A percentile compares a stretch with the other conserved stretches of the same genome.
These are phyloP conservation scores for Poeciliopsis occidentalis DNA, from an alignment of 2,113 vertebrate species.

Conservation along the genomic window DNA sequence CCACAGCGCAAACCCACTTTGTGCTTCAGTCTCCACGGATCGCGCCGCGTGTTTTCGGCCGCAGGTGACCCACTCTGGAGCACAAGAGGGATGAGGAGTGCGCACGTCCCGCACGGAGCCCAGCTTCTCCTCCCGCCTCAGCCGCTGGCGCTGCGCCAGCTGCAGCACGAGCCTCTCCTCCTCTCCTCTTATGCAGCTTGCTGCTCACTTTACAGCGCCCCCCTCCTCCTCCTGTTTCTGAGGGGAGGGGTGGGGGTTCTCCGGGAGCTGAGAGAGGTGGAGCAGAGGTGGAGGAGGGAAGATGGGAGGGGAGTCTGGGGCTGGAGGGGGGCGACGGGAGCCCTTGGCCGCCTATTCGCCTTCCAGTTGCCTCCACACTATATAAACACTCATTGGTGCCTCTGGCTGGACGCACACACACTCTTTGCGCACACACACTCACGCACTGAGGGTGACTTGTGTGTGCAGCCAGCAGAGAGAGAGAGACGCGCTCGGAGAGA, in stretches of 20 bases:
- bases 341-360: conserved; percentile 71
- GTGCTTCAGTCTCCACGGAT: background rate
- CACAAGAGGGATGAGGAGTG: background rate
- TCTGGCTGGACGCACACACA: conserved; percentile 75
- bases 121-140: conserved; percentile 1
- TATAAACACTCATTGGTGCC: conserved; percentile 91
- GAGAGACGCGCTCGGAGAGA: conserved; percentile 43
- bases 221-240: conserved; percentile 42
- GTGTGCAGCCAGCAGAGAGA: conserved; percentile 47
- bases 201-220: conserved; percentile 69
- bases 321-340: conserved; percentile 62
- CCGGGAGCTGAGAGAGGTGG: conserved; percentile 65
- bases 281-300: conserved; percentile 39
- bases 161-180: conserved; percentile 69
- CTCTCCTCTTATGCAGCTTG: conserved; percentile 66
- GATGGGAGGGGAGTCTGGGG: conserved; percentile 49
- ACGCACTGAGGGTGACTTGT: conserved; percentile 80
- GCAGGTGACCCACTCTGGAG: conserved; percentile 55
- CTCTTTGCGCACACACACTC: conserved; percentile 55
- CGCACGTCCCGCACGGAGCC: conserved; percentile 56
- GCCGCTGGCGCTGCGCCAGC: conserved; percentile 56
- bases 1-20: too few species aligned
- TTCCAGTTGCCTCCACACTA: conserved; percentile 84
- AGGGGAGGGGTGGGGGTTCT: conserved; percentile 33
- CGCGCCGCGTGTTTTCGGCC: background rate